Evolutionary conservation across 2,797 vertebrate genomes (phyloP).

Genomic region (Rhynchotus rufescens): DNA sequence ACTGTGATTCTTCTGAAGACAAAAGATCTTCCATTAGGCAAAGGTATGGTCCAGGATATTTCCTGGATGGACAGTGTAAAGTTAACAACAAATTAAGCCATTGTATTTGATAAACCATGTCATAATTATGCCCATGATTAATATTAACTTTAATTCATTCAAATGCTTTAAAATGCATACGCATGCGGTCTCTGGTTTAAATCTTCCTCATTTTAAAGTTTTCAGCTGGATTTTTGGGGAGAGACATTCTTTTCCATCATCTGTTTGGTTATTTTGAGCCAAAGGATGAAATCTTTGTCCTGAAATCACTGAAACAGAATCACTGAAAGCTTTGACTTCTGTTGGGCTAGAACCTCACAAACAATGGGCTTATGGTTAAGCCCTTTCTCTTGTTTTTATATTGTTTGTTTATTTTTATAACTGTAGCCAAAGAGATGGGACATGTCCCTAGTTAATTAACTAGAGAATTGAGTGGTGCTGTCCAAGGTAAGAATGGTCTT

Average conservation of each 20-base stretch:
- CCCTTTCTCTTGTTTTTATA: neutral
- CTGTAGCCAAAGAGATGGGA: neutral
- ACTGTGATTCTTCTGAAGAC: neutral
- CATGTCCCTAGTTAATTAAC: too few species aligned
- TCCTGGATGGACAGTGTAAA: neutral
- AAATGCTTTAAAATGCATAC: neutral
- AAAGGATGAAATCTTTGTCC: neutral
- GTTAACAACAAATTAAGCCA: neutral
- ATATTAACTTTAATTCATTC: neutral
- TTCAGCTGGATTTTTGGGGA: neutral
- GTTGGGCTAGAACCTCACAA: neutral
- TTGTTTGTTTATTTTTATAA: neutral
- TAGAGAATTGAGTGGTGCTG: neutral
- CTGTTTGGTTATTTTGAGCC: neutral
- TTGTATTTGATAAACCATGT: neutral
- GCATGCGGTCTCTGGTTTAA: neutral
- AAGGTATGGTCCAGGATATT: neutral
- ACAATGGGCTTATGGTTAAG: neutral
- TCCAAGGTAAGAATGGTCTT: neutral
- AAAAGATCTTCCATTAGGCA: neutral
- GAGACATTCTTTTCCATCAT: neutral
- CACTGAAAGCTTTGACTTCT: neutral
- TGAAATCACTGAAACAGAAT: neutral
- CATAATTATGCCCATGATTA: neutral
- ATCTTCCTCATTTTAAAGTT: neutral